Evolutionary conservation across 2,797 vertebrate genomes (phyloP).

Genomic region (Amazona finschi): DNA sequence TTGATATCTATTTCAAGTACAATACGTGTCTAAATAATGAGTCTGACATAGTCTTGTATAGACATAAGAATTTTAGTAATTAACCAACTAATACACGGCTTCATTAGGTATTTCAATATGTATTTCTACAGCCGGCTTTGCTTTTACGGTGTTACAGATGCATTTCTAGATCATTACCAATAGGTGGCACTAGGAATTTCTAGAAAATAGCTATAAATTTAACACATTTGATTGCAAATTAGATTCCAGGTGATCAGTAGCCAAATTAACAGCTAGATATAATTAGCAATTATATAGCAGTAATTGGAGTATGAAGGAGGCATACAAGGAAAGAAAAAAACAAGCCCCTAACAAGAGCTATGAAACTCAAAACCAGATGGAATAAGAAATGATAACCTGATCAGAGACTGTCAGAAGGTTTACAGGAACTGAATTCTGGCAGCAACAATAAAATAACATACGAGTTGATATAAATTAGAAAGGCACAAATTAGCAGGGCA

Average conservation of each 20-base stretch:
- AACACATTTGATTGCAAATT: neutral
- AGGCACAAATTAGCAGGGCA: neutral
- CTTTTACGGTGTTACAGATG: neutral
- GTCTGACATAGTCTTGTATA: fast-evolving
- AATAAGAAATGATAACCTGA: neutral
- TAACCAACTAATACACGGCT: neutral
- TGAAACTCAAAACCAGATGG: neutral
- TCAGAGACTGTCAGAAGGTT: neutral
- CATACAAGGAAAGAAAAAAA: neutral
- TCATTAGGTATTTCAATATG: neutral
- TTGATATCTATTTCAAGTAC: neutral
- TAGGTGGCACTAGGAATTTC: conserved; percentile 51
- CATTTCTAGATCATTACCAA: conserved; percentile 1
- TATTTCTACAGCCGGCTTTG: neutral
- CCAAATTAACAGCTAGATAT: neutral
- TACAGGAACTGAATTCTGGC: neutral
- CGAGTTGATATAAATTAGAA: neutral
- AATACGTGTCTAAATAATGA: neutral
- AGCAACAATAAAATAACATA: neutral
- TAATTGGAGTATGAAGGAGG: neutral
- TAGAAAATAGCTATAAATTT: conserved; percentile 3
- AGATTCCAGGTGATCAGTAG: neutral
- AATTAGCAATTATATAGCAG: neutral
- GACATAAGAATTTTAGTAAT: neutral
- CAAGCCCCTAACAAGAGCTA: neutral